Evolutionary conservation across 2,888 invertebrate species (phyloP).

Genomic region (Acanthosepion lycidas): DNA sequence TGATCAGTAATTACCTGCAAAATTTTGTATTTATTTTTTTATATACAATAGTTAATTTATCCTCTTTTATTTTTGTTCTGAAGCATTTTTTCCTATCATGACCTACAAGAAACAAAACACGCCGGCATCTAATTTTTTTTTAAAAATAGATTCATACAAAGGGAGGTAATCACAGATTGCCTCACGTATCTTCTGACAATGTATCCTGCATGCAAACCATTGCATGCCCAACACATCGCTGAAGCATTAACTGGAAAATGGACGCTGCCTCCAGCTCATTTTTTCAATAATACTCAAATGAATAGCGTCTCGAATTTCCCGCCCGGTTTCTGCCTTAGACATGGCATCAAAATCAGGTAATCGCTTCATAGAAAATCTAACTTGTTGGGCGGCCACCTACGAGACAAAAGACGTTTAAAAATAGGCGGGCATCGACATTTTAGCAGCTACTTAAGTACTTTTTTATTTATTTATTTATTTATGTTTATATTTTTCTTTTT

Average conservation of each 20-base stretch:
- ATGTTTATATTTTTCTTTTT: too few species aligned
- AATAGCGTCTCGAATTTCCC: not conserved
- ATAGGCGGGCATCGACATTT: not conserved
- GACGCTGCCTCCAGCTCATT: not conserved
- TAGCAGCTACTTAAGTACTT: not conserved
- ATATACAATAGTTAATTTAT: too few species aligned
- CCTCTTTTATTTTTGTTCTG: not conserved
- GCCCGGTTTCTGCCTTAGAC: not conserved
- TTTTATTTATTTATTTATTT: too few species aligned
- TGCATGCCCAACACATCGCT: not conserved
- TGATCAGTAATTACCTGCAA: too few species aligned
- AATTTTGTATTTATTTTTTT: too few species aligned
- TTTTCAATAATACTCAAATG: conserved; percentile 23
- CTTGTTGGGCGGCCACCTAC: not conserved
- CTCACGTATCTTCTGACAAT: not conserved
- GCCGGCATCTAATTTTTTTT: not conserved
- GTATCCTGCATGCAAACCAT: not conserved
- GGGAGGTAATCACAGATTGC: not conserved
- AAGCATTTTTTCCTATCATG: not conserved
- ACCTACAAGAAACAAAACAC: not conserved
- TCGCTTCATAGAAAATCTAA: not conserved
- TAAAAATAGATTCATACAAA: not conserved
- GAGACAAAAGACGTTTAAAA: not conserved
- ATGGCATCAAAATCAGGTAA: not conserved
- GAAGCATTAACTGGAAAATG: not conserved